phyloP scores from a whole-genome alignment of 92 coral and sea anemone species.

The Heliopora coerulea region DNA sequence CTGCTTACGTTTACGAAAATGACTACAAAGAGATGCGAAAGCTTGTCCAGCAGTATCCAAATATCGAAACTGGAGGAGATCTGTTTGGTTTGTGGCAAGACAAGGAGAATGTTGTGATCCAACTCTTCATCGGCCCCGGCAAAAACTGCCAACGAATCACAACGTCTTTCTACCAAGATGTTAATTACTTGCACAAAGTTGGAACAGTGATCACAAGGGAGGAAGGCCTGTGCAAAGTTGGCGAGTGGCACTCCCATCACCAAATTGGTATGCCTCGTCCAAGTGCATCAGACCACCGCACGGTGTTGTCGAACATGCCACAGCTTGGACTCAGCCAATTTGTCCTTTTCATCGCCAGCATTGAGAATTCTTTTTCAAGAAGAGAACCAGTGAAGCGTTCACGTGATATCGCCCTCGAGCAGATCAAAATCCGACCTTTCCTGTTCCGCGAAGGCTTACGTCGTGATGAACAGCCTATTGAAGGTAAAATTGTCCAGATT shows the following conservation, averaged over 20 bases:
- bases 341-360: slow-evolving; percentile 76
- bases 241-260: slow-evolving; percentile 99
- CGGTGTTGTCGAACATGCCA: slow-evolving; percentile 86
- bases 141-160: slow-evolving; percentile 53
- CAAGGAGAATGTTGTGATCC: slow-evolving; percentile 65
- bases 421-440: neutral
- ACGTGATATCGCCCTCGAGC: neutral
- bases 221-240: slow-evolving; percentile 86
- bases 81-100: slow-evolving; percentile 87
- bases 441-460: neutral
- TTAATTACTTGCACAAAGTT: slow-evolving; percentile 60
- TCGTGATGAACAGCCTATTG: neutral
- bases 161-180: slow-evolving; percentile 76
- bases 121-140: slow-evolving; percentile 83
- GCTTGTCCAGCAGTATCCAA: slow-evolving; percentile 56
- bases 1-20: slow-evolving; percentile 53
- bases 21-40: slow-evolving; percentile 62
- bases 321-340: slow-evolving; percentile 67
- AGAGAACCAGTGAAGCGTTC: slow-evolving; percentile 3
- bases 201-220: slow-evolving; percentile 59
- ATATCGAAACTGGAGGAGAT: slow-evolving; percentile 92
- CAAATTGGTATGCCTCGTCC: slow-evolving; percentile 73
- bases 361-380: neutral
- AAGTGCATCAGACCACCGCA: slow-evolving; percentile 75
- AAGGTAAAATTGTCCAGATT: neutral